phyloP scores from a whole-genome alignment of 2,113 vertebrate species.

The Psammodynastes pulverulentus region DNA sequence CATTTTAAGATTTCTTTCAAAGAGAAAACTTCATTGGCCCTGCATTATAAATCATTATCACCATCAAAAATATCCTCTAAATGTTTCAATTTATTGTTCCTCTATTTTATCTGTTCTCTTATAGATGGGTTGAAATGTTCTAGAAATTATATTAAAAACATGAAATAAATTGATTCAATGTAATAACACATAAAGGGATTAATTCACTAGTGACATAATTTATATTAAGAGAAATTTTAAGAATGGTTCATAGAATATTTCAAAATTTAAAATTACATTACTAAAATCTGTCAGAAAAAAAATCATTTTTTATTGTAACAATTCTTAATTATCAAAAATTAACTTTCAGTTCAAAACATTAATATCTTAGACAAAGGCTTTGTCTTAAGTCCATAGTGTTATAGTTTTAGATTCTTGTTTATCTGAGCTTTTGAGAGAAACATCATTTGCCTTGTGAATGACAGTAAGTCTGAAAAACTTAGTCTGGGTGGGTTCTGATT shows the following conservation, averaged over 20 bases:
- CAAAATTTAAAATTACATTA: neutral
- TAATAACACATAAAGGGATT: neutral
- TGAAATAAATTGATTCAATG: neutral
- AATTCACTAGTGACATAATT: neutral
- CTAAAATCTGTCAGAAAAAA: neutral
- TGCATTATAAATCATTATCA: neutral
- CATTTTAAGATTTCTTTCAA: neutral
- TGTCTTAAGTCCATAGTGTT: neutral
- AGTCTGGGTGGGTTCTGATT: neutral
- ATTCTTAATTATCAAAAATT: neutral
- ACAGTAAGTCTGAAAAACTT: neutral
- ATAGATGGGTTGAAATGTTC: neutral
- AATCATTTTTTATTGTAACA: neutral
- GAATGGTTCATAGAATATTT: neutral
- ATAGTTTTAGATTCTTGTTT: neutral
- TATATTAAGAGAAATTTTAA: neutral
- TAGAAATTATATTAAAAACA: neutral
- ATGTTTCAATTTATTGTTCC: neutral
- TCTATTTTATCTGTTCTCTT: neutral
- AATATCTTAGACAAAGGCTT: neutral
- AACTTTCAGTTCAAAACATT: conserved; percentile 6
- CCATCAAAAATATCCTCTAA: neutral
- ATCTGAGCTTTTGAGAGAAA: neutral
- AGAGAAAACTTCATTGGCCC: neutral
- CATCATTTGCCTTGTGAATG: neutral